Evolutionary conservation across 2,888 invertebrate genomes (phyloP).

Genomic region (Coecobrya sp.): DNA sequence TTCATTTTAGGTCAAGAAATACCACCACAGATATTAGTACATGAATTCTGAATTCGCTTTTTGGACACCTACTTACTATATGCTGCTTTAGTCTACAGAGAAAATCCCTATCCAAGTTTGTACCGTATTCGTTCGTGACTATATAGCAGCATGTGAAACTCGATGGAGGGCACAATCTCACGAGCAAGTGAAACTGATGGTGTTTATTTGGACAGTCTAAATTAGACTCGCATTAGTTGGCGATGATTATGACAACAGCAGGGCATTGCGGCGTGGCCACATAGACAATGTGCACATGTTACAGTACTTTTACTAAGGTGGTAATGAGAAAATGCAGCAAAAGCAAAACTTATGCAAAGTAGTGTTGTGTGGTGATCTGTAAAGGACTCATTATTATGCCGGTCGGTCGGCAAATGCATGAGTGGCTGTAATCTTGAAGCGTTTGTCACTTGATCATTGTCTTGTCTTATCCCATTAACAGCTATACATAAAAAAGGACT

Average conservation of each 20-base stretch:
- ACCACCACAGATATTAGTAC: neutral
- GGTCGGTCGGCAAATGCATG: neutral
- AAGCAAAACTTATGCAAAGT: too few species aligned
- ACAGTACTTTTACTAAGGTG: too few species aligned
- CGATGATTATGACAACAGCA: neutral
- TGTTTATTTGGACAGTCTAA: conserved; percentile 42
- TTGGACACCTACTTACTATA: too few species aligned
- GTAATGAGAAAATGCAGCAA: too few species aligned
- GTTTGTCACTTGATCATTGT: neutral
- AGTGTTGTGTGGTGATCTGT: neutral
- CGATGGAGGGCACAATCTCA: neutral
- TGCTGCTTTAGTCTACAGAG: too few species aligned
- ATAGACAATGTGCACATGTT: too few species aligned
- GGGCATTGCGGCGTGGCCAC: neutral
- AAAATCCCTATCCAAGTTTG: too few species aligned
- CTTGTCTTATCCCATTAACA: conserved; percentile 6
- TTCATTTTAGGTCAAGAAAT: neutral
- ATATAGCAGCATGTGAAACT: neutral
- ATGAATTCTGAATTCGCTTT: too few species aligned
- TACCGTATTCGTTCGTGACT: neutral
- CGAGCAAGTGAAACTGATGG: conserved; percentile 34
- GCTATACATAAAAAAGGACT: neutral
- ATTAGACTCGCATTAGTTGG: neutral
- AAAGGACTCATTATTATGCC: neutral
- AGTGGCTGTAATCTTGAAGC: neutral